Conservation (phyloP, 2,797 vertebrate genomes). For the Acanthornis magna region DNA sequence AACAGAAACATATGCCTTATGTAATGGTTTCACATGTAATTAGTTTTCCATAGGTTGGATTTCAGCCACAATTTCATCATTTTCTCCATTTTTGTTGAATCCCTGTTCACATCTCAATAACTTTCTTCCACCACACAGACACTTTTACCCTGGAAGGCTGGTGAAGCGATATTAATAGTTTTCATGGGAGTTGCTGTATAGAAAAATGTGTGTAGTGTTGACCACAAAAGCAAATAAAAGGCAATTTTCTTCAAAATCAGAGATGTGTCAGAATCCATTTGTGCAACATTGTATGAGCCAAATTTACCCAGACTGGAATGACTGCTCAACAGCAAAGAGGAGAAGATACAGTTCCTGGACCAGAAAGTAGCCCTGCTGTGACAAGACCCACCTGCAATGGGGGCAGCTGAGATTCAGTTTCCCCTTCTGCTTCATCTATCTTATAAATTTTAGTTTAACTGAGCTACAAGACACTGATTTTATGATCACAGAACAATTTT, state of each 20-base stretch:
- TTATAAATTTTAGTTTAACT: not conserved
- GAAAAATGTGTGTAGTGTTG: not conserved
- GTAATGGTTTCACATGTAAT: conserved; percentile 17
- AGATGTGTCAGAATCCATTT: not conserved
- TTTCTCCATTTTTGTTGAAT: conserved; percentile 18
- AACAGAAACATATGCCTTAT: conserved; percentile 2
- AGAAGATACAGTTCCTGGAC: not conserved
- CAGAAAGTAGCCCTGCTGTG: not conserved
- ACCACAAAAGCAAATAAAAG: not conserved
- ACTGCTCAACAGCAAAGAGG: not conserved
- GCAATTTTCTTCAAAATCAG: not conserved
- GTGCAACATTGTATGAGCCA: not conserved
- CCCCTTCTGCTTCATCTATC: not conserved
- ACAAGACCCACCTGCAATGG: not conserved
- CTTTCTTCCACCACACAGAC: not conserved
- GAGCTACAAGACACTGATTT: not conserved
- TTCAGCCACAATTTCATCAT: conserved; percentile 7
- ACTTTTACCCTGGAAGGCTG: not conserved
- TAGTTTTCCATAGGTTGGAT: not conserved
- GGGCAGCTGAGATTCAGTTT: not conserved
- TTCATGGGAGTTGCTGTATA: not conserved
- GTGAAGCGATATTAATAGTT: not conserved
- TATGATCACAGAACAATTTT: not conserved
- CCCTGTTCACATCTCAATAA: conserved; percentile 13
- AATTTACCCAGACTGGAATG: not conserved